These are phyloP conservation scores for Cochlearius cochlearius DNA, from an alignment of 2,113 vertebrate species.

Conservation along the genomic window DNA sequence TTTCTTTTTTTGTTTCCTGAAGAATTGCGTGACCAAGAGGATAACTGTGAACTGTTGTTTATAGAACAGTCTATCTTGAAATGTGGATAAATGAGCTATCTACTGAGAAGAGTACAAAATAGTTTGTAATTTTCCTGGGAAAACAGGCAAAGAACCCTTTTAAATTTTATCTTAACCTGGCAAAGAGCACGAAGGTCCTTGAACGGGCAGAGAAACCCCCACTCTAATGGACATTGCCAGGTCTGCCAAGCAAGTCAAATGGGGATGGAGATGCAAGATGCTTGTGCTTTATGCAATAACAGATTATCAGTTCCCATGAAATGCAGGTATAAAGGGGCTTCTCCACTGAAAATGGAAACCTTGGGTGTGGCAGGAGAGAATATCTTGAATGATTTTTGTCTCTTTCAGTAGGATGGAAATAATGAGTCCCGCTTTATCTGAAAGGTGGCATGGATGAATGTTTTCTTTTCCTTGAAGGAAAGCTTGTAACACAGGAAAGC, in stretches of 20 bases:
- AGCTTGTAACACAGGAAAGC: not conserved
- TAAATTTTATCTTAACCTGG: not conserved
- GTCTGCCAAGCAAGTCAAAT: not conserved
- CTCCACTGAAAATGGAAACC: not conserved
- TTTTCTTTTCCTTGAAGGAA: not conserved
- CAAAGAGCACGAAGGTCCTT: not conserved
- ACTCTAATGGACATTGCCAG: not conserved
- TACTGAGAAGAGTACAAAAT: not conserved
- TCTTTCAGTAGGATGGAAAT: not conserved
- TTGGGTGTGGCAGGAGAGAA: not conserved
- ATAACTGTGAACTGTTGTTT: not conserved
- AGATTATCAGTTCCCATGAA: not conserved
- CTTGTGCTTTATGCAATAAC: not conserved
- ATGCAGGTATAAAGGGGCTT: not conserved
- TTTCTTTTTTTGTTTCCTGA: not conserved
- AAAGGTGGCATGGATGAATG: not conserved
- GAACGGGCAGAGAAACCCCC: not conserved
- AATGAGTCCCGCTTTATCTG: not conserved
- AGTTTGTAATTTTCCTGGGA: not conserved
- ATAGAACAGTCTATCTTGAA: not conserved
- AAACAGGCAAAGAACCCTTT: not conserved
- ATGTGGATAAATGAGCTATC: not conserved
- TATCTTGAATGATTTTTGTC: not conserved
- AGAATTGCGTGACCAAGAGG: not conserved
- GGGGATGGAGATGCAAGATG: not conserved